Conservation (phyloP, 2,888 invertebrate species). For the Scaptomyza parva region DNA sequence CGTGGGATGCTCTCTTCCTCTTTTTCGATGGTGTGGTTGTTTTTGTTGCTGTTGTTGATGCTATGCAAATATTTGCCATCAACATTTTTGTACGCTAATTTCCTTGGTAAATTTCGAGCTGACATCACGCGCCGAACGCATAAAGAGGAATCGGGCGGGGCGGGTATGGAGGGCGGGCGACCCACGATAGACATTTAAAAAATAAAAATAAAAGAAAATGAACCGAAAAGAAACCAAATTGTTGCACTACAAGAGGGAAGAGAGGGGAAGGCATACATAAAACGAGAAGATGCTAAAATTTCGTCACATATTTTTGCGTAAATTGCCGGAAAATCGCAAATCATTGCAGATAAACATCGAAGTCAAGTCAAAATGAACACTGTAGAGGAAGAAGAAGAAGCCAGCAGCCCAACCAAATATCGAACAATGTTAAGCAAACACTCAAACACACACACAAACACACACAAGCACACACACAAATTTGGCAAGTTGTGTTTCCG, state of each 20-base stretch:
- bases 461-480: constrained; percentile 41
- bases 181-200: constrained; percentile 63
- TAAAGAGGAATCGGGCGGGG: constrained; percentile 41
- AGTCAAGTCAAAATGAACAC: constrained; percentile 75
- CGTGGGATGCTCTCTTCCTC: constrained; percentile 63
- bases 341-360: constrained; percentile 81
- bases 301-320: constrained; percentile 82
- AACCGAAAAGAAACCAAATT: constrained; percentile 60
- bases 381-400: constrained; percentile 74
- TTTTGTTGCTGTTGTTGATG: constrained; percentile 21
- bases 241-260: constrained; percentile 70
- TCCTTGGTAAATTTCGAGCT: constrained; percentile 72
- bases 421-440: constrained; percentile 78
- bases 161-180: neutral
- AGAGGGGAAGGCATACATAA: too few relatives aligned
- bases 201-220: constrained; percentile 39
- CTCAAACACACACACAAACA: constrained; percentile 38
- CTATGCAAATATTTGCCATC: constrained; percentile 75
- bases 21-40: constrained; percentile 13
- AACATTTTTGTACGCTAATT: constrained; percentile 80
- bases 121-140: constrained; percentile 77
- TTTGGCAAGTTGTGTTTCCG: constrained; percentile 71
- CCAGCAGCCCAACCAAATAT: constrained; percentile 67
- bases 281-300: constrained; percentile 55
- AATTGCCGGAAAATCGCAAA: constrained; percentile 83